Evolutionary conservation across 2,797 vertebrate species (phyloP).

Genomic region (Tinamus major): DNA sequence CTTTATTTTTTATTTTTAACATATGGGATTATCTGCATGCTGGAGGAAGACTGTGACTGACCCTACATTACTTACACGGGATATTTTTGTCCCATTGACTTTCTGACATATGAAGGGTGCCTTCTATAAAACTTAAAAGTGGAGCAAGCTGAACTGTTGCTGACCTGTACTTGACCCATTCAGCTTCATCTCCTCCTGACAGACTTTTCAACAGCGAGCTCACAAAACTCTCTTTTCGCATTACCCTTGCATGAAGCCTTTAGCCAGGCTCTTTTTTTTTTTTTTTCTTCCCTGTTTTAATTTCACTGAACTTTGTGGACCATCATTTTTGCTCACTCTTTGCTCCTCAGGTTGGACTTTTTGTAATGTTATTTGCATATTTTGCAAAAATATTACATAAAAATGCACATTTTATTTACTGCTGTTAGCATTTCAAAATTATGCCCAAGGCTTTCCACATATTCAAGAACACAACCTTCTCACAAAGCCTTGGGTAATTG

Average conservation of each 20-base stretch:
- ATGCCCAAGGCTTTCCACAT: not conserved
- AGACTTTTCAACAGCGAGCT: slow-evolving; percentile 71
- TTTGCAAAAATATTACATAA: too few relatives aligned
- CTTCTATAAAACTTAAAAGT: slow-evolving; percentile 74
- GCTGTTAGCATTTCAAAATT: not conserved
- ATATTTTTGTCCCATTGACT: slow-evolving; percentile 48
- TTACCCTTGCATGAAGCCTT: not conserved
- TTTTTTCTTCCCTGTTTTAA: not conserved
- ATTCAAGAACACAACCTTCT: not conserved
- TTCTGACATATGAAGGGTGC: slow-evolving; percentile 60
- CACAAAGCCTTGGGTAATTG: not conserved
- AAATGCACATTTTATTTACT: not conserved
- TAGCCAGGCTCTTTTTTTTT: not conserved
- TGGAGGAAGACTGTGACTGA: slow-evolving; percentile 1
- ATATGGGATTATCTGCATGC: not conserved
- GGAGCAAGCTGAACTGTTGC: slow-evolving; percentile 49
- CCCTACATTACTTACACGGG: slow-evolving; percentile 5
- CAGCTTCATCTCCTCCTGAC: slow-evolving; percentile 69
- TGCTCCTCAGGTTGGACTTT: not conserved
- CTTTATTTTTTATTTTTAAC: not conserved
- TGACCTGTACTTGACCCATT: slow-evolving; percentile 74
- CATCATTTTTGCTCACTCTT: not conserved
- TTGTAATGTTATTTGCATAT: too few relatives aligned
- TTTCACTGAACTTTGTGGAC: not conserved
- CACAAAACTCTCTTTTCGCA: slow-evolving; percentile 51